phyloP scores from a whole-genome alignment of 2,888 invertebrate species.

The Athrips mouffetella region DNA sequence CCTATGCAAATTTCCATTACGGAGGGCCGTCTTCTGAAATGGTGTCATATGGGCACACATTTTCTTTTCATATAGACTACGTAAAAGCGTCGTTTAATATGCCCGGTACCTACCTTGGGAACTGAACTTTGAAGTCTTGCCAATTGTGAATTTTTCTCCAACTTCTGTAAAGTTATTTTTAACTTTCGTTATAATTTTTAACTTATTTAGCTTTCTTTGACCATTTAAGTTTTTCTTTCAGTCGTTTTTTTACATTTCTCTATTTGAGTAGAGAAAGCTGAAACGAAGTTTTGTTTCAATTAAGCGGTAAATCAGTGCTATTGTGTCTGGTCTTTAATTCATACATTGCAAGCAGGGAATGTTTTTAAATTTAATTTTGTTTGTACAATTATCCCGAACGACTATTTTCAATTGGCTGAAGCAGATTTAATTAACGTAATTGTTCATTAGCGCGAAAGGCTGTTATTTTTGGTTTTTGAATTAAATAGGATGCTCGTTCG shows the following conservation, averaged over 20 bases:
- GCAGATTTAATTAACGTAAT: conserved; percentile 8
- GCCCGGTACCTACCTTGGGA: conserved; percentile 13
- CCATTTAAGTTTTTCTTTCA: neutral
- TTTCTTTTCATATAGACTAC: conserved; percentile 60
- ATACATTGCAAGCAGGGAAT: neutral
- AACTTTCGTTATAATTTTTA: neutral
- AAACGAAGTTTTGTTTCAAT: neutral
- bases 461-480: conserved; percentile 8
- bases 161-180: neutral
- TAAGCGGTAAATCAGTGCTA: neutral
- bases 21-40: conserved; percentile 58
- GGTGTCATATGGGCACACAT: conserved; percentile 63
- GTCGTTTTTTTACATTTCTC: neutral
- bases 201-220: neutral
- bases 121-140: conserved; percentile 15
- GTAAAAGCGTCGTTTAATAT: conserved; percentile 47
- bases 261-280: neutral
- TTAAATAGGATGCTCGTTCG: neutral
- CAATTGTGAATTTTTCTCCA: conserved; percentile 11
- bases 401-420: conserved; percentile 1
- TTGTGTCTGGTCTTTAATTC: neutral
- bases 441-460: neutral
- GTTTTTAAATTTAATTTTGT: conserved; percentile 4
- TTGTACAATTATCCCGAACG: neutral
- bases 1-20: conserved; percentile 75